Evolutionary conservation across 1,140 invertebrate genomes (phyloP).

Genomic region (Cataglyphis hispanica): DNA sequence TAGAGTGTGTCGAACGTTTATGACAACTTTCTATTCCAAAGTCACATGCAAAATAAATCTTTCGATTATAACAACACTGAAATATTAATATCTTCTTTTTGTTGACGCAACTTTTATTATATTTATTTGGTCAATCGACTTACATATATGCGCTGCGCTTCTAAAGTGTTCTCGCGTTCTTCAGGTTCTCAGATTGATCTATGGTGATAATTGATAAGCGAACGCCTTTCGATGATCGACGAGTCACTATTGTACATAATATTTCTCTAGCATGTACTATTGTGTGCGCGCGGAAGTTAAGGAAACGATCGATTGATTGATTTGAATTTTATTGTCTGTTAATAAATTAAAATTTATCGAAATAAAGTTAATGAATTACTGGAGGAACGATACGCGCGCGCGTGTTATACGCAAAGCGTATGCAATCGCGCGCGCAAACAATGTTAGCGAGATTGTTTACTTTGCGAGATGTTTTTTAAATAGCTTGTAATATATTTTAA

Average conservation of each 20-base stretch:
- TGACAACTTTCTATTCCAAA: not conserved
- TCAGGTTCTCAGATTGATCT: slow-evolving; percentile 14
- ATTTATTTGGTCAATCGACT: not conserved
- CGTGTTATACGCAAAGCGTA: slow-evolving; percentile 9
- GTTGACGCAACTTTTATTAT: too few species aligned
- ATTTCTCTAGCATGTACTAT: slow-evolving; percentile 29
- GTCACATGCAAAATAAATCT: too few species aligned
- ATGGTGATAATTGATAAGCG: slow-evolving; percentile 28
- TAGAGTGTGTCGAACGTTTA: not conserved
- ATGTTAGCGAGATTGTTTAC: slow-evolving; percentile 17
- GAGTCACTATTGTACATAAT: slow-evolving; percentile 32
- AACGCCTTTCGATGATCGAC: slow-evolving; percentile 42
- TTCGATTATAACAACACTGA: too few species aligned
- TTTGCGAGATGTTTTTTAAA: slow-evolving; percentile 46
- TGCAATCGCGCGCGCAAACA: not conserved
- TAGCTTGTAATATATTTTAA: slow-evolving; percentile 45
- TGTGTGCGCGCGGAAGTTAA: not conserved
- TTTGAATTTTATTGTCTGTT: slow-evolving; percentile 48
- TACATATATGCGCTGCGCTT: not conserved
- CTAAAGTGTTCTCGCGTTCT: slow-evolving; percentile 8
- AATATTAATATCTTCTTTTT: too few species aligned
- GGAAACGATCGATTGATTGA: slow-evolving; percentile 11
- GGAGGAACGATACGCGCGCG: not conserved
- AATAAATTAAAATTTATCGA: slow-evolving; percentile 46
- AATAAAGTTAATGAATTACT: slow-evolving; percentile 36